Base-by-base conservation (phyloP, 2,797 vertebrate genomes). In the Anabacerthia variegaticeps region DNA sequence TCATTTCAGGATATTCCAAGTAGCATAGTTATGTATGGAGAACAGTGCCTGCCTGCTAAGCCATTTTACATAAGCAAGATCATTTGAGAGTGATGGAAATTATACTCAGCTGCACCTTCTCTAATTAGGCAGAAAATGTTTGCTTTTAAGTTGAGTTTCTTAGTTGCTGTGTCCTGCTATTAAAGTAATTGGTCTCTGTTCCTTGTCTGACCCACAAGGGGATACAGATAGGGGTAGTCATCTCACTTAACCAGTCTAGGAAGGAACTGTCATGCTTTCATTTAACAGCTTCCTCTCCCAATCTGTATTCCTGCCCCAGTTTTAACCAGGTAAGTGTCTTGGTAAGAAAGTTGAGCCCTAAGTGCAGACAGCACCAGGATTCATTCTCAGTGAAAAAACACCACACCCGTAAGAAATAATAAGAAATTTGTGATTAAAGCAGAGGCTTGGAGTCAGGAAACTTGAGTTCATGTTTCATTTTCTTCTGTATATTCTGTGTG, bases 161-260 rank as follows among this genome's bases (percentile, higher is more conserved):
- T 54, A 8, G 24, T 28, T 89, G 34, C 75, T 46, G 20, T 78
- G 49, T 72, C 61, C 61, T 96, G 79, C 81, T 81, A 58, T 90
- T 96, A 68, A 85, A 56, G 18, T 83, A 88, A 88, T 93, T 58
- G n/a, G 14, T 75, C 32, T 91, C 56, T 68, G 75, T 65, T 87
- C 34, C 34, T 68, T 58, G 34, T 83, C 88, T 86, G 66, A 84
- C 30, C 72, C 68, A 89, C 65, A 88, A 74, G 12, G 12, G 20
- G 46, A 61, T 75, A 22, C 27, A 88, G 89, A 85, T 72, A 91
- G 79, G 78, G n/a, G n/a, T 2, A 88, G 82, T 68, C 58, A 65
- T 88, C 89, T 83, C 54, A 43, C 88, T 91, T 75, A 88, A 91
- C 91, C 82, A 48, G 89, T 88, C 58, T 28, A 66, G 69, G 89